Percentiles rank a stretch among this genome's conserved stretches.
phyloP scores from a whole-genome alignment of 2,113 vertebrate genomes.

The Hippocampus comes region DNA sequence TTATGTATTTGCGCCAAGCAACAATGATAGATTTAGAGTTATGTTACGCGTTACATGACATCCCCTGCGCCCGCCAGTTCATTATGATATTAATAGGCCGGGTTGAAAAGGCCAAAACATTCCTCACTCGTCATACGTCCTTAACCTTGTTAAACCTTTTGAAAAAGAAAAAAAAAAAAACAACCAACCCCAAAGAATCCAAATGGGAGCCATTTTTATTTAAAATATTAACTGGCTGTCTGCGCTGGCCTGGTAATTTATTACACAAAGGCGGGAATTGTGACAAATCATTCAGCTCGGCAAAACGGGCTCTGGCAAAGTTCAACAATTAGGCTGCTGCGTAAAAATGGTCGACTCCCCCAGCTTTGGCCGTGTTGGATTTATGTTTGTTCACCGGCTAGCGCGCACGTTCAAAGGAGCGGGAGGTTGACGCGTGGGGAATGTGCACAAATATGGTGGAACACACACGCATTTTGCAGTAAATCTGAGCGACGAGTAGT shows the following conservation, averaged over 20 bases:
- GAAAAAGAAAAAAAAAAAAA: constrained; percentile 12
- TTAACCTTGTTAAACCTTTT: constrained; percentile 37
- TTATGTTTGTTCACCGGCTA: constrained; percentile 84
- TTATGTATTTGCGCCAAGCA: constrained; percentile 31
- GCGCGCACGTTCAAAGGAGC: constrained; percentile 64
- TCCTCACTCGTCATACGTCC: constrained; percentile 42
- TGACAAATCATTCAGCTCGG: constrained; percentile 95
- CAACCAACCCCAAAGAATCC: constrained; percentile 64
- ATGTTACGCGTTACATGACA: constrained; percentile 29
- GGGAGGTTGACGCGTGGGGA: constrained; percentile 52
- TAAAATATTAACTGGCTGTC: constrained; percentile 68
- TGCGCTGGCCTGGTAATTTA: constrained; percentile 82
- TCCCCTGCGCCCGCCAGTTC: constrained; percentile 14
- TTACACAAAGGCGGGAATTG: constrained; percentile 81
- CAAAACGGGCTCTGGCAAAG: constrained; percentile 93
- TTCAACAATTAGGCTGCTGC: constrained; percentile 95
- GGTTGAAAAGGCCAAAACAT: constrained; percentile 51
- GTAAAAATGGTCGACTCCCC: constrained; percentile 76
- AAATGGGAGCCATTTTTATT: constrained; percentile 78
- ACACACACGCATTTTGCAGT: constrained; percentile 65
- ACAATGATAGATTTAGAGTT: constrained; percentile 42
- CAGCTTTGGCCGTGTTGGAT: constrained; percentile 78
- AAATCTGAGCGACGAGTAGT: constrained; percentile 63
- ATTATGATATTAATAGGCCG: constrained; percentile 40
- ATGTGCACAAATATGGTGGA: constrained; percentile 66